Base-by-base conservation (phyloP, 1,140 invertebrate species). In the Lethrus apterus region DNA sequence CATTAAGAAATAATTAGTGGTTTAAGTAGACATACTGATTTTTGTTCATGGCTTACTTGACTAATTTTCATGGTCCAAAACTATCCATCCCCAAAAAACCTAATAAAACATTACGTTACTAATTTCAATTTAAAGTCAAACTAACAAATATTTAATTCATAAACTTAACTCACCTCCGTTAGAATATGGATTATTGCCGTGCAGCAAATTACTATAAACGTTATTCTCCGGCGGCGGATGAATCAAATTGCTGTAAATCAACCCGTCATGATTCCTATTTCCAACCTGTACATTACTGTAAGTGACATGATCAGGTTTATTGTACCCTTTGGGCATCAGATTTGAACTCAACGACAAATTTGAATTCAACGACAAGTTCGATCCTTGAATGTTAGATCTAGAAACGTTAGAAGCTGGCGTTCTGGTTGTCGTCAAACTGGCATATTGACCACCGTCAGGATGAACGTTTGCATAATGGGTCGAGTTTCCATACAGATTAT, bases 171-270 rank as follows among this genome's bases (percentile, higher is more conserved):
- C 46, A 62, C 72, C 71, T 45, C 71, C 65, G 41, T 71, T 69
- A 1, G 62, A 64, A 46, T 74, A 75, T 41, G 71, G 67, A 21
- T 62, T 66, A 56, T 44, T 45, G 4, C 64, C 62, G 48, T 65
- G 63, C 2, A 68, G 64, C 11, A 75, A 46, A 53, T 75, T 75
- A 13, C 70, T 72, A 49, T 75, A 75, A 4, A 75, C 67, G 52
- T 71, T 71, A 62, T 10, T 66, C 61, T 47, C 71, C 63, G 24
- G 67, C 62, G 46, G 71, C 9, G 62, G 47, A 42, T 62, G 72
- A 21, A 72, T 56, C 30, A 76, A 52, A 53, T 77, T 77, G 43
- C 70, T 73, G 50, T 77, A 77, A 20, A 76, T 57, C 13, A 73
- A 55, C 1, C 70, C 70, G 63, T 76, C 74, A 3, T 64, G 68